A percentile compares a stretch with the other conserved stretches of the same genome.
phyloP scores from a whole-genome alignment of 2,888 invertebrate species.

The Dromius quadrimaculatus region DNA sequence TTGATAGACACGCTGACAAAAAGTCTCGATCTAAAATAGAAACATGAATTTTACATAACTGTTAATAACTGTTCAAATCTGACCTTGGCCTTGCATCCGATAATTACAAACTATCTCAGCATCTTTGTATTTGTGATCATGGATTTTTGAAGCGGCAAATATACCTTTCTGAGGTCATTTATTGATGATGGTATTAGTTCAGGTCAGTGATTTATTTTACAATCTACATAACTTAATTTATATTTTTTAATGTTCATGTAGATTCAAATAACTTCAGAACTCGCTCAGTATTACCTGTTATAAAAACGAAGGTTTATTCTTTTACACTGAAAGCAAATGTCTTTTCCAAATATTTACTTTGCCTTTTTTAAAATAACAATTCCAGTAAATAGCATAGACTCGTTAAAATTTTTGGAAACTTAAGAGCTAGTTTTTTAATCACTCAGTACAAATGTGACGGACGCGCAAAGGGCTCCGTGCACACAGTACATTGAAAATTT shows the following conservation, averaged over 20 bases:
- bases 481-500: no score
- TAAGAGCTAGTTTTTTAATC: no score
- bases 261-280: neutral
- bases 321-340: no score
- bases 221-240: neutral
- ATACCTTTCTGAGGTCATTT: constrained; percentile 15
- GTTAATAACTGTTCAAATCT: constrained; percentile 49
- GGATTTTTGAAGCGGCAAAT: constrained; percentile 41
- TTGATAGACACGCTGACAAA: constrained; percentile 11
- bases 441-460: no score
- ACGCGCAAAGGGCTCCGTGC: no score
- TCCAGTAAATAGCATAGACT: no score
- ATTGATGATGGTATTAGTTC: constrained; percentile 1
- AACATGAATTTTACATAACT: constrained; percentile 46
- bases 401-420: no score
- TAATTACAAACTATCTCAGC: constrained; percentile 42
- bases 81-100: constrained; percentile 52
- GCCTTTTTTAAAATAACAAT: no score
- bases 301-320: no score
- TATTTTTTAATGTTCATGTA: neutral
- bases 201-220: constrained; percentile 27
- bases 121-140: constrained; percentile 36
- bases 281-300: no score
- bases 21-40: constrained; percentile 38
- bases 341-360: no score